Evolutionary conservation across 2,113 vertebrate genomes (phyloP).

Genomic region (Enhydra lutris): DNA sequence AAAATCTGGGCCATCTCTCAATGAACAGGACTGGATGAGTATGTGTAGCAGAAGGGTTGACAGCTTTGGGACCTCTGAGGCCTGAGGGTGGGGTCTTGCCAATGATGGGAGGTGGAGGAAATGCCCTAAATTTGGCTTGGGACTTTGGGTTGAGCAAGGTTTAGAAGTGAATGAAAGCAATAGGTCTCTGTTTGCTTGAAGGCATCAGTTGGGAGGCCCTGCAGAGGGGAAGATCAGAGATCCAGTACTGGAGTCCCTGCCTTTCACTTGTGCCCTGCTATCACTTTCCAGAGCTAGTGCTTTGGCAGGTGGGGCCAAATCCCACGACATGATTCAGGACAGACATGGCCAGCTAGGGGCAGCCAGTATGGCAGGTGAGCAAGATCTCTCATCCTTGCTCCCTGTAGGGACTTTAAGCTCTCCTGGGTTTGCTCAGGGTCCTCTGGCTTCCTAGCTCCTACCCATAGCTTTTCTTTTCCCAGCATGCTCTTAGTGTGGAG

Average conservation of each 20-base stretch:
- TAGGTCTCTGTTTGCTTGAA: not conserved
- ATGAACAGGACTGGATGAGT: not conserved
- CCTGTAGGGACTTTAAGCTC: not conserved
- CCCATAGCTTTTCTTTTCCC: not conserved
- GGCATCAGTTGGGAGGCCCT: not conserved
- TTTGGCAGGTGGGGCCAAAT: not conserved
- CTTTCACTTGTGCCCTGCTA: not conserved
- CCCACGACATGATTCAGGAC: not conserved
- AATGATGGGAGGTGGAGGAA: not conserved
- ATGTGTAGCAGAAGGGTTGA: not conserved
- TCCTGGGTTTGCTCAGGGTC: not conserved
- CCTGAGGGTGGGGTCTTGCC: not conserved
- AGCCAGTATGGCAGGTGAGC: not conserved
- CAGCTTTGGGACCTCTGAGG: not conserved
- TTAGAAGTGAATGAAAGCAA: not conserved
- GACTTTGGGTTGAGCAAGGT: not conserved
- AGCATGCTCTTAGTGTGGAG: not conserved
- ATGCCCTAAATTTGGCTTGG: not conserved
- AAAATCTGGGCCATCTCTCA: not conserved
- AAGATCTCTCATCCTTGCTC: not conserved
- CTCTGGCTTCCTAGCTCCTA: not conserved
- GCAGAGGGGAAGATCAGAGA: not conserved
- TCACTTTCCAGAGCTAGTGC: not conserved
- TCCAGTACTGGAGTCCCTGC: not conserved
- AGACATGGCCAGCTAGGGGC: not conserved